phyloP scores from a whole-genome alignment of 2,113 vertebrate species.

The Choloepus hoffmanni region DNA sequence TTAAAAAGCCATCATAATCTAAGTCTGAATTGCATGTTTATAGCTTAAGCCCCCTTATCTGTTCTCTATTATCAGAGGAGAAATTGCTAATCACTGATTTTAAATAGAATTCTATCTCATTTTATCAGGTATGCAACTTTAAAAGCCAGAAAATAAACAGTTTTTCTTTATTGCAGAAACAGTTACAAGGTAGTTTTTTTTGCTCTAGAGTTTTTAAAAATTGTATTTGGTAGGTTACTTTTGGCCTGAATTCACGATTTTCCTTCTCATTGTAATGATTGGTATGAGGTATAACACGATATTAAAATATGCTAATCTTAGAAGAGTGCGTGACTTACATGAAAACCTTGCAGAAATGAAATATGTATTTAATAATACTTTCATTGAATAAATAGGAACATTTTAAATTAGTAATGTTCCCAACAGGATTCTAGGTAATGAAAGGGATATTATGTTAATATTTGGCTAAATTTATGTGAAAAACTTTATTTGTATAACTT shows the following conservation, averaged over 20 bases:
- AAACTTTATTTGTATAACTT: constrained; percentile 56
- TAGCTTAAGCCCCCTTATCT: not conserved
- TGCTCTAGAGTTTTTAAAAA: not conserved
- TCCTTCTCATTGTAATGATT: not conserved
- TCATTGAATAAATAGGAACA: constrained; percentile 59
- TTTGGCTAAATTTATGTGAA: constrained; percentile 62
- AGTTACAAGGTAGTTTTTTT: not conserved
- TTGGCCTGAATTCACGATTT: constrained; percentile 27
- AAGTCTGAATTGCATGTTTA: not conserved
- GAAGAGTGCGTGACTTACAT: constrained; percentile 17
- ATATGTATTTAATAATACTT: constrained; percentile 68
- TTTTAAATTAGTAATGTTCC: constrained; percentile 65
- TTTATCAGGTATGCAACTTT: not conserved
- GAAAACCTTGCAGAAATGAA: constrained; percentile 49
- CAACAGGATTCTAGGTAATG: constrained; percentile 35
- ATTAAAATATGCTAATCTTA: constrained; percentile 45
- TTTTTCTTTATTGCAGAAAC: not conserved
- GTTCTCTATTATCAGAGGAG: not conserved
- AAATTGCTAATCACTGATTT: not conserved
- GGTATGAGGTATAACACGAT: not conserved
- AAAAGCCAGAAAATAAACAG: not conserved
- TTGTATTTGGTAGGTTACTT: constrained; percentile 26
- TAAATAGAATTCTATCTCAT: not conserved
- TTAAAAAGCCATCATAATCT: not conserved
- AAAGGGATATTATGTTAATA: not conserved